Percentiles rank a stretch among this genome's conserved stretches.
Conservation (phyloP, 1,140 invertebrate genomes). For the Papilio glaucus region DNA sequence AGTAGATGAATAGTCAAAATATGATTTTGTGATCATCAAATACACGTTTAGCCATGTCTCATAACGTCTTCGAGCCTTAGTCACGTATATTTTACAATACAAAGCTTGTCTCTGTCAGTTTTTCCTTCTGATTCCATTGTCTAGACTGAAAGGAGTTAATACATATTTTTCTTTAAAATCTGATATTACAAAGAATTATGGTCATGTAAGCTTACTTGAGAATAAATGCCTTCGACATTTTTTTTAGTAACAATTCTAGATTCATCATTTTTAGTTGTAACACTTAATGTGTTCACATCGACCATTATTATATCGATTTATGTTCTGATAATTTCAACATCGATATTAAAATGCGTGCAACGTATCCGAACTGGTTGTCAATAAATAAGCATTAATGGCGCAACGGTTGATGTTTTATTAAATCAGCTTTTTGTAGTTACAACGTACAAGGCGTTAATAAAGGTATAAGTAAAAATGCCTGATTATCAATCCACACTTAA, state of each 20-base stretch:
- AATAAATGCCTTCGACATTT: background rate
- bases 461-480: constrained; percentile 7
- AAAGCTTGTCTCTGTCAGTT: background rate
- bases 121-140: background rate
- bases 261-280: background rate
- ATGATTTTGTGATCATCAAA: too few relatives aligned
- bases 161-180: background rate
- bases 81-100: background rate
- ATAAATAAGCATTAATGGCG: constrained; percentile 11
- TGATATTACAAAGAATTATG: background rate
- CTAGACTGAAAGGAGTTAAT: background rate
- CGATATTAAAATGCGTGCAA: background rate
- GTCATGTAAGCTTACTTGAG: background rate
- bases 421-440: background rate
- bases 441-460: constrained; percentile 5
- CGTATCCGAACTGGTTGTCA: background rate
- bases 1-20: too few relatives aligned
- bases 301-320: constrained; percentile 3
- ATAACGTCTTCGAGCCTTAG: too few relatives aligned
- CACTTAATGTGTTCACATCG: background rate
- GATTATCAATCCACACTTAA: background rate
- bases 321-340: background rate
- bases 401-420: background rate
- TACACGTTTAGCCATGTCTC: too few relatives aligned
- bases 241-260: background rate